Conservation (phyloP, 2,888 invertebrate genomes). For the Orchesella flavescens region DNA sequence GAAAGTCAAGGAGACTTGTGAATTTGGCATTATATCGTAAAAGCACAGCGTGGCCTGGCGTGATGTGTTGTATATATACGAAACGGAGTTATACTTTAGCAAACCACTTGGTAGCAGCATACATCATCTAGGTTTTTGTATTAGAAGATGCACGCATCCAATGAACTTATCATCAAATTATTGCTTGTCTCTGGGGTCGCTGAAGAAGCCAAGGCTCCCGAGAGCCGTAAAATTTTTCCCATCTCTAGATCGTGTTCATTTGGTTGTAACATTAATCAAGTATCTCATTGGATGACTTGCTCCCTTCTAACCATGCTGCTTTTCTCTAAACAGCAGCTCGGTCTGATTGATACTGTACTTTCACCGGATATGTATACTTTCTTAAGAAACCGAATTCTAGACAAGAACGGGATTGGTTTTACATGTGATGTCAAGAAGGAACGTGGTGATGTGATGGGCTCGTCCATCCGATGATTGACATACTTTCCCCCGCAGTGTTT, state of each 20-base stretch:
- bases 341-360: slow-evolving; percentile 40
- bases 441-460: slow-evolving; percentile 26
- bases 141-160: slow-evolving; percentile 11
- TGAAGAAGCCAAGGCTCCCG: slow-evolving; percentile 56
- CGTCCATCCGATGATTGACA: slow-evolving; percentile 52
- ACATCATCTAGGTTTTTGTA: slow-evolving; percentile 10
- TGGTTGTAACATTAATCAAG: slow-evolving; percentile 65
- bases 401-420: background rate
- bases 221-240: slow-evolving; percentile 54
- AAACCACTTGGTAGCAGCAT: background rate
- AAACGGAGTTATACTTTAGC: background rate
- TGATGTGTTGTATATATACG: background rate
- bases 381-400: background rate
- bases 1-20: slow-evolving; percentile 15
- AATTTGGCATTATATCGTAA: slow-evolving; percentile 22
- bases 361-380: slow-evolving; percentile 21
- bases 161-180: slow-evolving; percentile 65
- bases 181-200: slow-evolving; percentile 60
- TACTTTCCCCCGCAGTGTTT: slow-evolving; percentile 37
- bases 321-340: slow-evolving; percentile 12
- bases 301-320: slow-evolving; percentile 9
- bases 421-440: slow-evolving; percentile 12
- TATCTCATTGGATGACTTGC: slow-evolving; percentile 55
- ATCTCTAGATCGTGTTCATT: slow-evolving; percentile 56
- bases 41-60: background rate